Evolutionary conservation across 92 coral and sea anemone genomes (phyloP).

Genomic region (Porites rus): DNA sequence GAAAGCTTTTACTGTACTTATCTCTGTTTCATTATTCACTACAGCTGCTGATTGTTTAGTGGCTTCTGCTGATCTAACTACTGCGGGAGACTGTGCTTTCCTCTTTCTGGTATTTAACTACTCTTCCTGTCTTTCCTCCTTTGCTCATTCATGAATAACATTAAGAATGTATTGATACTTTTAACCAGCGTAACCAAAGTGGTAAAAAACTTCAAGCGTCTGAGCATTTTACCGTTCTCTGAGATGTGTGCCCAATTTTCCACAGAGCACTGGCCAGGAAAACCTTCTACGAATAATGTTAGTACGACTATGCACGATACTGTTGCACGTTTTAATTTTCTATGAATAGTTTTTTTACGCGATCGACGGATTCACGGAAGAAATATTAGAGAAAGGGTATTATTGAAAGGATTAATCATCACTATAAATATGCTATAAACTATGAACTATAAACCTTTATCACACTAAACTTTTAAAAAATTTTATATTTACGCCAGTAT

Average conservation of each 20-base stretch:
- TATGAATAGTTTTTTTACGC: neutral
- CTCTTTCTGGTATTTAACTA: conserved; percentile 27
- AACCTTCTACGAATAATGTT: neutral
- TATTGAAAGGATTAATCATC: no score
- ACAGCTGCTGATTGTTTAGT: conserved; percentile 22
- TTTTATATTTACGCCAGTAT: no score
- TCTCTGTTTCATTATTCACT: neutral
- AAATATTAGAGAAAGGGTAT: no score
- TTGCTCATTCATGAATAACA: neutral
- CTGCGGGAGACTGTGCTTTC: conserved; percentile 2
- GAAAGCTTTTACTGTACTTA: neutral
- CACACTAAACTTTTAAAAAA: no score
- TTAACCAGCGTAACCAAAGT: neutral
- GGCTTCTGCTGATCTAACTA: conserved; percentile 6
- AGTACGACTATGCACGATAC: conserved; percentile 1
- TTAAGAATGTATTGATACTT: neutral
- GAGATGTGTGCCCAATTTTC: conserved; percentile 10
- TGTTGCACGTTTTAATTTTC: neutral
- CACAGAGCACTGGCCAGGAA: neutral
- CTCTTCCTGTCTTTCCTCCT: neutral
- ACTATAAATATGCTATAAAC: no score
- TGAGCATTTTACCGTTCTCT: conserved; percentile 11
- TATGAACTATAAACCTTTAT: no score
- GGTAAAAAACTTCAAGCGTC: neutral
- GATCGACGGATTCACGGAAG: no score